A percentile compares a stretch with the other conserved stretches of the same genome.
These are phyloP conservation scores for Aphaenogaster rudis DNA, from an alignment of 1,140 invertebrate species.

Conservation along the genomic window DNA sequence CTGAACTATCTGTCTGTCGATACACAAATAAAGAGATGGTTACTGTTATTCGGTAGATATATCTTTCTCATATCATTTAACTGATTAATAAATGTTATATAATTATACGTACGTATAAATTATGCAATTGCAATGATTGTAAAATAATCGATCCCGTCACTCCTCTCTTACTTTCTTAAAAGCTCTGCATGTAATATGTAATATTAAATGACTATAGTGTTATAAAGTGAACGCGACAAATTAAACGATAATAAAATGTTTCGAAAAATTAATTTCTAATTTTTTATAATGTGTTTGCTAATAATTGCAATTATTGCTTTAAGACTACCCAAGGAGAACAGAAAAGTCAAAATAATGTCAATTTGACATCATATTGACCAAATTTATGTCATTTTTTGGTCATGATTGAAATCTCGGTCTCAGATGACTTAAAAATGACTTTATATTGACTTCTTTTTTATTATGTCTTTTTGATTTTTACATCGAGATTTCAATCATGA, in stretches of 20 bases:
- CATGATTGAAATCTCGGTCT: no score
- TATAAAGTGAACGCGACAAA: background rate
- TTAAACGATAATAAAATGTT: conserved; percentile 9
- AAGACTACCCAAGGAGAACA: no score
- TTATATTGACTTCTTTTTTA: no score
- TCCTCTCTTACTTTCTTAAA: background rate
- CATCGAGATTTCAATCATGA: no score
- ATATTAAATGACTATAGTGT: background rate
- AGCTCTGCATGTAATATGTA: background rate
- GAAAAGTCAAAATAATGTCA: no score
- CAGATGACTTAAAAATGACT: no score
- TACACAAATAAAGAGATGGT: conserved; percentile 33
- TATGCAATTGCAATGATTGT: conserved; percentile 8
- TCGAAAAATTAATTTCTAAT: conserved; percentile 8
- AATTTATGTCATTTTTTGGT: no score
- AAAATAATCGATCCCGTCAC: background rate
- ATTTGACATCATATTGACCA: no score
- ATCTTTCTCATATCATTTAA: conserved; percentile 34
- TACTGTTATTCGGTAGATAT: background rate
- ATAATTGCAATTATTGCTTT: background rate
- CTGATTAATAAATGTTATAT: conserved; percentile 62
- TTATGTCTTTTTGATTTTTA: no score
- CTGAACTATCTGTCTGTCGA: conserved; percentile 28
- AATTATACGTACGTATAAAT: conserved; percentile 32
- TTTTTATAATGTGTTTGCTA: background rate